Percentiles rank a stretch among this genome's conserved stretches.
phyloP scores from a whole-genome alignment of 2,797 vertebrate genomes.

The Centroberyx gerrardi region DNA sequence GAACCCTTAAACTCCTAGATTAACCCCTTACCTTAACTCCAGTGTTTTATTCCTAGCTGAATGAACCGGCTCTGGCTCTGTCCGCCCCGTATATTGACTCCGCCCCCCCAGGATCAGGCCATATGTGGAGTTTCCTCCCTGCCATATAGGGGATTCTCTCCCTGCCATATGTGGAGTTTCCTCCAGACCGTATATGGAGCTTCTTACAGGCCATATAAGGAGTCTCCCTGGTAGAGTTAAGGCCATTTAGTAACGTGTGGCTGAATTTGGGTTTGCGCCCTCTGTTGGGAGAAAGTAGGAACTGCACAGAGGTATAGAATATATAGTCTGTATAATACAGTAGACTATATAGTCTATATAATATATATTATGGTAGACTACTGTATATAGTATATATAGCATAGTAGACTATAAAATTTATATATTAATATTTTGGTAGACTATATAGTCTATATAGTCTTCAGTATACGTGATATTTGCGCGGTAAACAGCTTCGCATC shows the following conservation, averaged over 20 bases:
- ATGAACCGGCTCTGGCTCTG: background rate
- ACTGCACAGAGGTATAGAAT: conserved; percentile 34
- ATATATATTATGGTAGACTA: conserved; percentile 69
- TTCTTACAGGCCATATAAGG: background rate
- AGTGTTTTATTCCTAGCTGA: conserved; percentile 1
- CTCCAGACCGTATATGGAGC: conserved; percentile 42
- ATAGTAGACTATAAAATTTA: conserved; percentile 54
- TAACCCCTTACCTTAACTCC: background rate
- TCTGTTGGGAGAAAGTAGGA: conserved; percentile 9
- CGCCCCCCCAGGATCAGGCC: conserved; percentile 49
- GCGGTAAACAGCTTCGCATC: conserved; percentile 45
- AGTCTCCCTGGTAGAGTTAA: too few relatives aligned
- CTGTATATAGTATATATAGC: conserved; percentile 70
- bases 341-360: conserved; percentile 64
- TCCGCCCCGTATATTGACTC: too few relatives aligned
- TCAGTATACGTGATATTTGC: conserved; percentile 50
- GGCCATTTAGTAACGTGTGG: too few relatives aligned
- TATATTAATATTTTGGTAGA: conserved; percentile 52
- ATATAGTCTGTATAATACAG: conserved; percentile 59
- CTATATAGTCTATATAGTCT: conserved; percentile 39
- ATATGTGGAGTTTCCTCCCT: conserved; percentile 73
- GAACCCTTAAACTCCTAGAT: conserved; percentile 6
- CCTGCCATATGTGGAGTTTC: conserved; percentile 74
- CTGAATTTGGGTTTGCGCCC: background rate
- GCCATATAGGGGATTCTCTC: conserved; percentile 71